These are phyloP conservation scores for Lordiphosa collinella DNA, from an alignment of 1,140 invertebrate species.

Conservation along the genomic window DNA sequence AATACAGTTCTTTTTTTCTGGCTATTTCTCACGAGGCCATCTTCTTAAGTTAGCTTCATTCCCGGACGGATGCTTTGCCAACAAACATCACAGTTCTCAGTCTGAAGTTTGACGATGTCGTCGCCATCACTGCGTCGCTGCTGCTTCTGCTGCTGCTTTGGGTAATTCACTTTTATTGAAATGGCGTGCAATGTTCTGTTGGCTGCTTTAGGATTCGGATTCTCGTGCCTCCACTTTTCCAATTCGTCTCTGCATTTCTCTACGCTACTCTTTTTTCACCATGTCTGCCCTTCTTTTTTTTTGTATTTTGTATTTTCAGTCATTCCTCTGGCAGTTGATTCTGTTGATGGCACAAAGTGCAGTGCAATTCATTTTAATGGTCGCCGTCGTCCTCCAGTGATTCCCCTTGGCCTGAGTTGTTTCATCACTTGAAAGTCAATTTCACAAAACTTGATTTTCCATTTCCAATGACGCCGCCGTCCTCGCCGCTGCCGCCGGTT, in stretches of 20 bases:
- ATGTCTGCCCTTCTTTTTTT: constrained; percentile 10
- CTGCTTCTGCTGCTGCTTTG: too few species aligned
- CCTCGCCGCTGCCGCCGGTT: neutral
- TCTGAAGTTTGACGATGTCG: constrained; percentile 54
- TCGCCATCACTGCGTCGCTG: constrained; percentile 35
- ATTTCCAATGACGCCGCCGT: constrained; percentile 52
- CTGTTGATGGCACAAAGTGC: constrained; percentile 79
- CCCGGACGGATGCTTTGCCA: constrained; percentile 55
- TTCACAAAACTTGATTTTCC: constrained; percentile 76
- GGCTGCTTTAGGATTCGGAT: constrained; percentile 48
- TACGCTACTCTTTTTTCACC: constrained; percentile 5
- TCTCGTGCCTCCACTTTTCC: constrained; percentile 41
- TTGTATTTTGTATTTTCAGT: constrained; percentile 75
- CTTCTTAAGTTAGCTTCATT: constrained; percentile 21
- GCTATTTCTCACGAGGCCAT: neutral
- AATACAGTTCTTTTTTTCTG: too few species aligned
- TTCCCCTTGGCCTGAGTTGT: constrained; percentile 1
- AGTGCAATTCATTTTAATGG: constrained; percentile 79
- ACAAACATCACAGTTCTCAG: constrained; percentile 9
- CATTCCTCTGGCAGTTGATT: constrained; percentile 69
- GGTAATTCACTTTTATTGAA: constrained; percentile 79
- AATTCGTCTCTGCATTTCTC: constrained; percentile 35
- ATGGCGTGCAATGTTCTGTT: constrained; percentile 74
- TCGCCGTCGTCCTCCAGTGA: constrained; percentile 31
- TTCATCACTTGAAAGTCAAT: constrained; percentile 78